Percentiles rank a stretch among this genome's conserved stretches.
These are phyloP conservation scores for Cryptomyrus ogoouensis DNA, from an alignment of 2,113 vertebrate species.

Conservation along the genomic window DNA sequence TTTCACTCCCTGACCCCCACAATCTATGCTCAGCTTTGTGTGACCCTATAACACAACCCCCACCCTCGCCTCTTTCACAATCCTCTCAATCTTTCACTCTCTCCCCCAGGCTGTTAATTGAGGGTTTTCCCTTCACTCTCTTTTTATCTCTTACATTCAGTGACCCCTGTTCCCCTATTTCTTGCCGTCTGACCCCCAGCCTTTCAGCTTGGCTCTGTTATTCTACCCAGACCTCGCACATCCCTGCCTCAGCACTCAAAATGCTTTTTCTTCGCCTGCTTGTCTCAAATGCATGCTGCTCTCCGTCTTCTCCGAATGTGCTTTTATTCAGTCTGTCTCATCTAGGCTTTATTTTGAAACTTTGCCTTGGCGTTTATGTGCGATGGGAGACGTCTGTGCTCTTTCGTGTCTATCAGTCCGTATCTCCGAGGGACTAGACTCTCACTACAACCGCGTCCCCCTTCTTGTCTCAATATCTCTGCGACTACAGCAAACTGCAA, in stretches of 20 bases:
- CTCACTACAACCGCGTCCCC: neutral
- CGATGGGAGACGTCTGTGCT: conserved; percentile 29
- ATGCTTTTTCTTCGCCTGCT: conserved; percentile 31
- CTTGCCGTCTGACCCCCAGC: conserved; percentile 62
- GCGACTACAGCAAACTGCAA: conserved; percentile 4
- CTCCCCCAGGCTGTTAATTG: conserved; percentile 48
- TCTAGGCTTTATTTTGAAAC: conserved; percentile 34
- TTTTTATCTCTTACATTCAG: conserved; percentile 58
- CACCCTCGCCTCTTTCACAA: conserved; percentile 33
- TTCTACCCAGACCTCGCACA: conserved; percentile 49
- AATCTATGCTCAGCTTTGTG: conserved; percentile 42
- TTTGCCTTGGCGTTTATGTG: conserved; percentile 28
- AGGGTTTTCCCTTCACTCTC: conserved; percentile 56
- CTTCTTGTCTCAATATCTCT: neutral
- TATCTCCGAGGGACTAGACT: conserved; percentile 30
- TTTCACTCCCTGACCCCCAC: conserved; percentile 44
- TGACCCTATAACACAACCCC: conserved; percentile 45
- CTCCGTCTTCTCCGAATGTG: conserved; percentile 23
- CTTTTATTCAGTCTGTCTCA: conserved; percentile 21
- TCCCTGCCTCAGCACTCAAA: conserved; percentile 48
- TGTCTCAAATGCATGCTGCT: conserved; percentile 40
- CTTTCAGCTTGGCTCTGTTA: conserved; percentile 47
- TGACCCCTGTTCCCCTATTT: conserved; percentile 70
- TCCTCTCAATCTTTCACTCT: conserved; percentile 33
- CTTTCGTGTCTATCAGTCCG: conserved; percentile 22